Conservation (phyloP, 2,888 invertebrate species). For the Pollenia angustigena region DNA sequence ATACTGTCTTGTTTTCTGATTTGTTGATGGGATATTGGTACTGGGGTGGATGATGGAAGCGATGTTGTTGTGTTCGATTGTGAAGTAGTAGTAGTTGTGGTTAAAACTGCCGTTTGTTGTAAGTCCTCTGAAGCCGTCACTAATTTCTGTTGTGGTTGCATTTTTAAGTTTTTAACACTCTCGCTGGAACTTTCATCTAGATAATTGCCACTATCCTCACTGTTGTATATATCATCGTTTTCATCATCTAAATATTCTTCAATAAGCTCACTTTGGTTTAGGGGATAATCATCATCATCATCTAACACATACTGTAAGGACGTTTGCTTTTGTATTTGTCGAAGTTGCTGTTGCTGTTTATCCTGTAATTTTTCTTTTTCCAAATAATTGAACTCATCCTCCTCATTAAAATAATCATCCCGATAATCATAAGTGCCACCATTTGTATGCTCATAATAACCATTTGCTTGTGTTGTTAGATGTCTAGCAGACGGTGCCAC, state of each 20-base stretch:
- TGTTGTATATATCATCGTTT: constrained; percentile 81
- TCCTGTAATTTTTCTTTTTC: constrained; percentile 80
- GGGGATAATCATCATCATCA: constrained; percentile 69
- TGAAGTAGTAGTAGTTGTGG: constrained; percentile 39
- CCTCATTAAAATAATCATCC: constrained; percentile 84
- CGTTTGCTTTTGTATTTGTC: constrained; percentile 58
- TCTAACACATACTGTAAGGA: constrained; percentile 74
- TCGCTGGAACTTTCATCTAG: constrained; percentile 81
- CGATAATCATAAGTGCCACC: constrained; percentile 82
- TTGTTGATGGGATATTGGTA: constrained; percentile 73
- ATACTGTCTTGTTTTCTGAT: constrained; percentile 82
- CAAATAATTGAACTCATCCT: constrained; percentile 84
- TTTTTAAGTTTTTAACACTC: constrained; percentile 75
- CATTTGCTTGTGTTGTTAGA: constrained; percentile 69
- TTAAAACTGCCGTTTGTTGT: background rate
- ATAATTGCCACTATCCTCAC: constrained; percentile 83
- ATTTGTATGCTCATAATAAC: constrained; percentile 81
- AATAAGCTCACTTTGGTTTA: constrained; percentile 74
- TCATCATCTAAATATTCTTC: constrained; percentile 81
- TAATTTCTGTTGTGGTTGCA: constrained; percentile 28
- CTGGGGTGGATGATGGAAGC: constrained; percentile 13
- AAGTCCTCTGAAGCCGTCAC: background rate
- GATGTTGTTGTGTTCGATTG: no score
- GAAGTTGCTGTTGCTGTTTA: constrained; percentile 68
- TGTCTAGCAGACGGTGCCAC: constrained; percentile 75